Conservation (phyloP, 2,113 vertebrate genomes). For the Bagarius yarrelli region DNA sequence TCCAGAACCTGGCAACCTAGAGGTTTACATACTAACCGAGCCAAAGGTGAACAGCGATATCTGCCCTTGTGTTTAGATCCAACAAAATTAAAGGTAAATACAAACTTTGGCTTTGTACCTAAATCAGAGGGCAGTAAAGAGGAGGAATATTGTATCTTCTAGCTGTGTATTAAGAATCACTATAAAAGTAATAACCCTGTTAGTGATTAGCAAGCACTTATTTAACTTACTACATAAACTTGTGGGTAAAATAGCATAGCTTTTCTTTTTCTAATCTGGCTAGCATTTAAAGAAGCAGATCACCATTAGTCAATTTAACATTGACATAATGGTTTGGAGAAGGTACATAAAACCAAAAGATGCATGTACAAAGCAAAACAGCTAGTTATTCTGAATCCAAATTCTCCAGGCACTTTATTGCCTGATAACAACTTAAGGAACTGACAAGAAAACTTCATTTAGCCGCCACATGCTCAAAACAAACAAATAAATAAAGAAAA, state of each 20-base stretch:
- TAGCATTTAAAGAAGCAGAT: neutral
- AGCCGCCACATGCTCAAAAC: neutral
- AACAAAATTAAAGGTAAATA: neutral
- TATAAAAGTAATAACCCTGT: neutral
- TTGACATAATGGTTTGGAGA: neutral
- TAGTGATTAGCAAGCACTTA: neutral
- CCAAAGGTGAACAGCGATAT: constrained; percentile 71
- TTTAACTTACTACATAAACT: neutral
- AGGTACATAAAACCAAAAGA: neutral
- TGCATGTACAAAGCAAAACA: neutral
- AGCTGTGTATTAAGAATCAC: neutral
- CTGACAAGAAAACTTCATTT: neutral
- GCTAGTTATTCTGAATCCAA: too few species aligned
- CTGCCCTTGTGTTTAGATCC: neutral
- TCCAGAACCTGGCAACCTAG: constrained; percentile 66
- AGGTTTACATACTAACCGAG: constrained; percentile 65
- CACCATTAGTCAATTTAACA: neutral
- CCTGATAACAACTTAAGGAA: neutral
- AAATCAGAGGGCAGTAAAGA: neutral
- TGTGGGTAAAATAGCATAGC: neutral
- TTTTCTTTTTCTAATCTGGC: neutral
- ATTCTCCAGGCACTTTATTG: neutral
- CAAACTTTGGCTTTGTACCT: neutral
- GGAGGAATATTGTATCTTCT: neutral
- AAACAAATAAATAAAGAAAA: neutral